Percentiles rank a stretch among this genome's conserved stretches.
Evolutionary conservation across 2,888 invertebrate species (phyloP).

Genomic region (Isoperla grammatica): DNA sequence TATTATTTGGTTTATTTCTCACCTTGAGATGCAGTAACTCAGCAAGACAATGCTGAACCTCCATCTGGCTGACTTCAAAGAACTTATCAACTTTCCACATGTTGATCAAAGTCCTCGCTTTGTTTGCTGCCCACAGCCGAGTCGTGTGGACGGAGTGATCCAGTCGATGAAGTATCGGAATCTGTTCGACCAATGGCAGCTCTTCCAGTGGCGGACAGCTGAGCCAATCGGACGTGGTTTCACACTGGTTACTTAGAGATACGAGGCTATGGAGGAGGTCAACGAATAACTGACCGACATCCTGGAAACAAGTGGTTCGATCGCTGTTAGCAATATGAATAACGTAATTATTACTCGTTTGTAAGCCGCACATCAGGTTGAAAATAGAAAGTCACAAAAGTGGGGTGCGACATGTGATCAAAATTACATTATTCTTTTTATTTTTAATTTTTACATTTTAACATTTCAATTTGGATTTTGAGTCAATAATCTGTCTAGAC

Average conservation of each 20-base stretch:
- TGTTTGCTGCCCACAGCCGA: constrained; percentile 68
- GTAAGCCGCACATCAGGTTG: no score
- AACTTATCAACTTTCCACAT: constrained; percentile 71
- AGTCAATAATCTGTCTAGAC: no score
- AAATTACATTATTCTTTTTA: neutral
- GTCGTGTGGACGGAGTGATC: constrained; percentile 59
- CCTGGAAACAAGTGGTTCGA: no score
- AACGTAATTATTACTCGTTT: no score
- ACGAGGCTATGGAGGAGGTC: constrained; percentile 64
- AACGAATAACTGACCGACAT: constrained; percentile 53
- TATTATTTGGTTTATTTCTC: constrained; percentile 48
- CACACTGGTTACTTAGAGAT: constrained; percentile 67
- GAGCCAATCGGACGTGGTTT: constrained; percentile 65
- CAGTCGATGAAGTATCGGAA: constrained; percentile 67
- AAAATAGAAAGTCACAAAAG: no score
- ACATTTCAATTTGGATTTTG: no score
- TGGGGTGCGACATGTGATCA: no score
- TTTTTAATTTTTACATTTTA: no score
- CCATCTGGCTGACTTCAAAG: constrained; percentile 49
- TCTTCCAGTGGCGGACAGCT: constrained; percentile 63
- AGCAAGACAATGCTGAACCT: constrained; percentile 41
- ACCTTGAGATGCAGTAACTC: constrained; percentile 42
- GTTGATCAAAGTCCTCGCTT: constrained; percentile 65
- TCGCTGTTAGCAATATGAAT: no score
- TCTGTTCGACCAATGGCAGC: constrained; percentile 75